A percentile compares a stretch with the other conserved stretches of the same genome.
These are phyloP conservation scores for Cavia porcellus DNA, from an alignment of 2,113 vertebrate genomes.

Conservation along the genomic window DNA sequence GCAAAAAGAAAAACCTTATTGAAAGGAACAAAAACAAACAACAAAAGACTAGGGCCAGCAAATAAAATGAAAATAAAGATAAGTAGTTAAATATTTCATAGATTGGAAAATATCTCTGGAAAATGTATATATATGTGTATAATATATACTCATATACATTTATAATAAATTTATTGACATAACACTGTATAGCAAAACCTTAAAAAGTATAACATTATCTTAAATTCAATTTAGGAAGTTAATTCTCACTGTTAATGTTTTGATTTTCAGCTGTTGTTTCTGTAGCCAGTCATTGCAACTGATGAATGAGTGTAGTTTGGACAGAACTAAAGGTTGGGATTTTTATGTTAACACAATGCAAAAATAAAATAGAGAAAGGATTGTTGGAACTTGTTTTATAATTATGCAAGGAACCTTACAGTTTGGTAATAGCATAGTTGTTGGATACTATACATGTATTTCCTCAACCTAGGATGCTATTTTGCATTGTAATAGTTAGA, in stretches of 20 bases:
- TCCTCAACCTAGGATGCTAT: conserved; percentile 12
- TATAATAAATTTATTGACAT: conserved; percentile 27
- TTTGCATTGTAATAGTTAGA: background rate
- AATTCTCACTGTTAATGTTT: conserved; percentile 26
- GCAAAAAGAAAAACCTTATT: background rate
- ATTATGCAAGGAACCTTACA: background rate
- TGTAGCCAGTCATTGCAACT: background rate
- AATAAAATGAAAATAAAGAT: background rate
- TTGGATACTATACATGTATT: conserved; percentile 26
- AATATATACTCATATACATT: background rate
- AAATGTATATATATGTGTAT: background rate
- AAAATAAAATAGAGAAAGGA: background rate
- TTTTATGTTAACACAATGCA: background rate
- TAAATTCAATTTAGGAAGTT: background rate
- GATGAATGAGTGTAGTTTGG: background rate
- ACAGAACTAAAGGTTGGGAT: background rate
- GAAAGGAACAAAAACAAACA: background rate
- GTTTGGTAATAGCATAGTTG: background rate
- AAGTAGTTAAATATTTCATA: background rate
- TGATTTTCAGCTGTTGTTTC: conserved; percentile 2
- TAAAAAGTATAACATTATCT: background rate
- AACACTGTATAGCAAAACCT: background rate
- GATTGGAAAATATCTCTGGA: background rate
- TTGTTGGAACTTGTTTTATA: background rate
- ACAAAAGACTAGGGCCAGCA: background rate